phyloP scores from a whole-genome alignment of 1,140 invertebrate species.

The Steinernema feltiae region DNA sequence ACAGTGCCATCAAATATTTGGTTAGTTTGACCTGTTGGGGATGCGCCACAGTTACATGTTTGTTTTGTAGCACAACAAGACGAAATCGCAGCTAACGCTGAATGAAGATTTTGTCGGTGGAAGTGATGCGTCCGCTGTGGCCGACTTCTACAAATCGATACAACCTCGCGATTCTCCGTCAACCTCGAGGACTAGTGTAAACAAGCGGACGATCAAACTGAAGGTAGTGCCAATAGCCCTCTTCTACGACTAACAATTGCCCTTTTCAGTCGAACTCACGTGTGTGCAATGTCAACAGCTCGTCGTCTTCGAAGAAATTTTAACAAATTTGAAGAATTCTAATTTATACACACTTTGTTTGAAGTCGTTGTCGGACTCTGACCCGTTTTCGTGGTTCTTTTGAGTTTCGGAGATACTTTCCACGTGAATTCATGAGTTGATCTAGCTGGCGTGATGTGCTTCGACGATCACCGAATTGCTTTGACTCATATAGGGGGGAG shows the following conservation, averaged over 20 bases:
- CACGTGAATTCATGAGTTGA: neutral
- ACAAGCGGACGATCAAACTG: neutral
- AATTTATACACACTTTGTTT: neutral
- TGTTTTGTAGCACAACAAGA: no score
- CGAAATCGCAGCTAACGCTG: neutral
- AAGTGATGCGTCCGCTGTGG: neutral
- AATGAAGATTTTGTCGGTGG: neutral
- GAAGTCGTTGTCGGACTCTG: neutral
- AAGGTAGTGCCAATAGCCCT: neutral
- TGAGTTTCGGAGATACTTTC: neutral
- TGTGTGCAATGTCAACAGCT: neutral
- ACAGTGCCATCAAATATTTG: neutral
- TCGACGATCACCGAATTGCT: constrained; percentile 1
- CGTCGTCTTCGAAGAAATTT: neutral
- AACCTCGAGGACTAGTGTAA: neutral
- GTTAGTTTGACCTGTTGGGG: neutral
- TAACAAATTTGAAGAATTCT: neutral
- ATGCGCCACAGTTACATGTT: neutral
- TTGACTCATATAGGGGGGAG: constrained; percentile 21
- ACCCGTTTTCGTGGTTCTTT: constrained; percentile 17
- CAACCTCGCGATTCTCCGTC: neutral
- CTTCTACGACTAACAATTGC: neutral
- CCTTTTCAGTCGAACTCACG: neutral
- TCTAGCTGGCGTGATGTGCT: neutral
- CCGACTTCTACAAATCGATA: neutral